Evolutionary conservation across 1,140 invertebrate species (phyloP), one percentile per base, ranked within the genome.

Genomic region (Calycopis cecrops): DNA sequence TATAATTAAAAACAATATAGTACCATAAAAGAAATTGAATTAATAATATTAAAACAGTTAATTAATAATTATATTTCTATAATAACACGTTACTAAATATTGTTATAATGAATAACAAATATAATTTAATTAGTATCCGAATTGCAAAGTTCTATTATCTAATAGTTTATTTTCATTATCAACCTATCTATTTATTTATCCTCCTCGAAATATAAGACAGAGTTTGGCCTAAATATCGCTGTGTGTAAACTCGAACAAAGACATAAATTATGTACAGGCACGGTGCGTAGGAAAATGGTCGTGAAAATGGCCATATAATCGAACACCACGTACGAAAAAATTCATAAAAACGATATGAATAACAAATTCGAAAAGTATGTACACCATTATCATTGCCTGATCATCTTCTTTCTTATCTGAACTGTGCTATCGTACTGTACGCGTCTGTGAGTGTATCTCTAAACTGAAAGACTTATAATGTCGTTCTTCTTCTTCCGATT

Each of bases 401-500:
- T 44, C 40, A 44, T 16, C 40, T 44, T 44, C 40, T 28, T 28
- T 44, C 40, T 44, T 44, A 9, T 44, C 40, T 44, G 40, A 44
- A 44, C 40, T 44, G 40, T 44, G 40, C 40, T 28, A 28, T 28
- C 21, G 21, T 28, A 28, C 21, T 44, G n/a, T 44, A n/a, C 38
- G 12, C 17, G 49, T 35, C 34, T 17, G 49, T 18, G 12, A 38
- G 35, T 16, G 14, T 21, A 18, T 28, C 21, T 28, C 21, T 28
- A 28, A 17, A 52, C 38, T 14, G 12, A 28, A 12, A 2, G 11
- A 44, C 38, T 28, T 71, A 85, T 73, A 74, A 96, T 97, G 95
- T 97, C 95, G 90, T 92, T 97, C 90, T 97, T 96, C 91, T 97
- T 97, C 92, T 97, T 97, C 89, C 95, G 95, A 55, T 91, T 96